Base-by-base conservation (phyloP, 2,113 vertebrate genomes). In the crab-eating macaque (Macaca fascicularis) region DNA sequence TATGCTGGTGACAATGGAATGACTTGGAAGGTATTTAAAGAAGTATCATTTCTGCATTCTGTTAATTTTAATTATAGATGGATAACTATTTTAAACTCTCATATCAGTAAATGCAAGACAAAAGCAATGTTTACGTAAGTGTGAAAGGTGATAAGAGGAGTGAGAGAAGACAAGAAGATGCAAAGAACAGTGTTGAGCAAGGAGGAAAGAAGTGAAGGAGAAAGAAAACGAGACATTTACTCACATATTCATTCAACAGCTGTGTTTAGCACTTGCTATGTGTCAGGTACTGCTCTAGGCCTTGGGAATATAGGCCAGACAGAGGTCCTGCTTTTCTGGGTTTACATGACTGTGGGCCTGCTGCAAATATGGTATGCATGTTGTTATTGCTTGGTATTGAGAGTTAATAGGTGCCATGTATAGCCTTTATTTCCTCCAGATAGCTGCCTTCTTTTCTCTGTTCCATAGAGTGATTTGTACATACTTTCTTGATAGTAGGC, bases 41-140 rank as follows among this genome's bases (percentile, higher is more conserved):
- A 82, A 32, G 82, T 97, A 83, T 86, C 94, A 52, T 97, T 81
- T 59, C 57, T 5, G 4, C 81, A 59, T 97, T 40, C 55, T 96
- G 97, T 78, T 82, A 93, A 25, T 88, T 92, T 90, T 96, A 45
- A 30, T 90, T 78, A 67, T 55, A 90, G 3, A 61, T 87, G 69
- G 30, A 11, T 96, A 86, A 50, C 11, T 88, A 86, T 45, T 93
- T 70, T n/a, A 78, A 96, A 72, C 70, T 76, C 50, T 83, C 27
- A 11, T 27, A 32, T 38, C 76, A 38, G 27, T 59, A 85, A 74
- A 48, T 78, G 32, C 8, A 83, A 52, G 61, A n/a, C 23, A 57
- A 12, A 43, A 55, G 23, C 13, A 76, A 5, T 82, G 80, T 90
- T 89, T 81, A n/a, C 3, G 0, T 89, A 57, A 55, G 25, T 93